phyloP scores from a whole-genome alignment of 2,888 invertebrate genomes.

The Bruchidius siliquastri region DNA sequence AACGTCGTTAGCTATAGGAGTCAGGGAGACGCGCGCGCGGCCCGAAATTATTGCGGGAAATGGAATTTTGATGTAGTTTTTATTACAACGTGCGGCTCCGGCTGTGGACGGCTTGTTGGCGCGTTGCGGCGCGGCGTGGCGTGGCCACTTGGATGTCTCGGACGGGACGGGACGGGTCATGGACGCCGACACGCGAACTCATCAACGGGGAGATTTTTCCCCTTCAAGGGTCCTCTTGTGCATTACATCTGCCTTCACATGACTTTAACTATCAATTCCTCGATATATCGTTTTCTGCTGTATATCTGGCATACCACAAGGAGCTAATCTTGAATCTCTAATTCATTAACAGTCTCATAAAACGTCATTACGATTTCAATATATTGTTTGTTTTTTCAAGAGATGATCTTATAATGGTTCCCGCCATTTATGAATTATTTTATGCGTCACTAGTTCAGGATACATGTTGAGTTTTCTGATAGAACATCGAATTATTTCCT shows the following conservation, averaged over 20 bases:
- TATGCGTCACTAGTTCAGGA: no score
- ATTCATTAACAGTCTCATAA: no score
- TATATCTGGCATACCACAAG: no score
- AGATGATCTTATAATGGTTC: no score
- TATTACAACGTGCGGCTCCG: background rate
- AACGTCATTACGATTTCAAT: no score
- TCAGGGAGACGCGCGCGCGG: background rate
- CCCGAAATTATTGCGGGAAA: constrained; percentile 13
- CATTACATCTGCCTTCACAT: background rate
- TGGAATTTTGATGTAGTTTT: constrained; percentile 19
- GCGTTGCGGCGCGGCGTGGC: background rate
- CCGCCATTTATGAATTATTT: no score
- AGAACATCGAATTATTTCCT: no score
- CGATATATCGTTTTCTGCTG: no score
- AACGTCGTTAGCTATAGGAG: background rate
- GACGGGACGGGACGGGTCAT: constrained; percentile 2
- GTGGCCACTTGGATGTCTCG: background rate
- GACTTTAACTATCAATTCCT: no score
- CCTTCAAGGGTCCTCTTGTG: background rate
- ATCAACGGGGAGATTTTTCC: background rate
- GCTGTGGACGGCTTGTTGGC: background rate
- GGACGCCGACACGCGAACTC: background rate
- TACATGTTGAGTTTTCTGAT: no score
- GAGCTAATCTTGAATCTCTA: no score
- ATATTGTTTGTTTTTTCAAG: no score